Base-by-base conservation (phyloP, 2,888 invertebrate genomes). In the Scaptomyza flava region DNA sequence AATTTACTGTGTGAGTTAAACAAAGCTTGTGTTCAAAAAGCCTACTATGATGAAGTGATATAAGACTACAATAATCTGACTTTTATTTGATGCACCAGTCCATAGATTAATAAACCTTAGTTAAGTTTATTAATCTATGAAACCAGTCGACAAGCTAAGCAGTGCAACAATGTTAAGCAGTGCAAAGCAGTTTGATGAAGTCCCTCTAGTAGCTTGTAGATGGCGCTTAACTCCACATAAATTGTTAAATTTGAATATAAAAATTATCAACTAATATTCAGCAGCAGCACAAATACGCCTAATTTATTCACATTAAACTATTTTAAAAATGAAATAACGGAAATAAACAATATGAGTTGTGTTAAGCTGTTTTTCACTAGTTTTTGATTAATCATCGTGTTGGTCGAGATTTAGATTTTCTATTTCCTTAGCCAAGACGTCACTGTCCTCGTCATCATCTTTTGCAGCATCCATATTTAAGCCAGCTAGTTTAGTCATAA, bases 301-400 rank as follows among this genome's bases (percentile, higher is more conserved):
- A 14, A 12, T 47, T 43, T 45, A 33, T 17, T 48, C 43, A 17
- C 12, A 27, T 36, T 33, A n/a, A 33, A 43, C 31, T 43, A 43
- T 20, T 33, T 8, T 8, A 9, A 2, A 0, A 8, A 9, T n/a
- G 30, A 11, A 34, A 11, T 50, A 34, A n/a, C 17, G 20, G 12
- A 6, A 6, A 20, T n/a, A 11, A 6, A 17, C 0, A 12, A 11
- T 33, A 6, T 17, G 23, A 4, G 23, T 8, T 17, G 23, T 17
- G 7, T 31, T 27, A 6, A 31, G 14, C 23, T 9, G 5, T 20
- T 11, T 11, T 4, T 17, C 17, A 17, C 17, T 17, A 17, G 17
- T 12, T 1, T 27, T 7, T 31, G 38, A 3, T 34, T 63, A 76
- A 36, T 68, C 56, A 14, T 74, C 72, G 4, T 58, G 45, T 23